A percentile compares a stretch with the other conserved stretches of the same genome.
phyloP scores from a whole-genome alignment of 2,888 invertebrate genomes.

The Uropetala carovei region DNA sequence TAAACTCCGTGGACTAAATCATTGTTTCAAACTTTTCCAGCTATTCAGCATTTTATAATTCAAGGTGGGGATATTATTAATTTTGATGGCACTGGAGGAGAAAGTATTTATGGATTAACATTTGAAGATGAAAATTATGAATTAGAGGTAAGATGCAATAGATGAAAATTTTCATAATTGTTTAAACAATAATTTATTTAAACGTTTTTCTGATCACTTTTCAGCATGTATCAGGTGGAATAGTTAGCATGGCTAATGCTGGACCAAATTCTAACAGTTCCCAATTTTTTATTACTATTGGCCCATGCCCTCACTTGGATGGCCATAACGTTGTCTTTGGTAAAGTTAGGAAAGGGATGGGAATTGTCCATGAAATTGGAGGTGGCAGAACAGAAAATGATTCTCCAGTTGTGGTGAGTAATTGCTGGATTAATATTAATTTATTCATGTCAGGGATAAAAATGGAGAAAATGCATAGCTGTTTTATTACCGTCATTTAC shows the following conservation, averaged over 20 bases:
- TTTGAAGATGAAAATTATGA: constrained; percentile 95
- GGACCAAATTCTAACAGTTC: constrained; percentile 93
- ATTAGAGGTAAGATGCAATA: constrained; percentile 76
- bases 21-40: constrained; percentile 75
- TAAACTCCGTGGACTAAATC: background rate
- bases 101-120: constrained; percentile 93
- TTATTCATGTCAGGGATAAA: background rate
- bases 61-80: constrained; percentile 88
- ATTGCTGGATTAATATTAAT: background rate
- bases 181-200: constrained; percentile 43
- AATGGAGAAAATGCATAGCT: background rate
- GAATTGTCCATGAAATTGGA: constrained; percentile 84
- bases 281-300: constrained; percentile 94
- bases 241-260: constrained; percentile 83
- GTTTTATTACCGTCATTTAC: background rate
- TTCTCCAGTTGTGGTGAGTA: constrained; percentile 79
- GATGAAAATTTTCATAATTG: background rate
- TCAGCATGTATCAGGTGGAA: constrained; percentile 76
- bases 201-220: background rate
- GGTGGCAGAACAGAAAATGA: constrained; percentile 79
- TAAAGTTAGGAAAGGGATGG: constrained; percentile 85
- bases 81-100: constrained; percentile 92
- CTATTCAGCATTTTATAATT: constrained; percentile 92
- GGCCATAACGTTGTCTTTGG: constrained; percentile 90
- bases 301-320: constrained; percentile 86